phyloP scores from a whole-genome alignment of 2,113 vertebrate genomes.

The Corvus hawaiiensis region DNA sequence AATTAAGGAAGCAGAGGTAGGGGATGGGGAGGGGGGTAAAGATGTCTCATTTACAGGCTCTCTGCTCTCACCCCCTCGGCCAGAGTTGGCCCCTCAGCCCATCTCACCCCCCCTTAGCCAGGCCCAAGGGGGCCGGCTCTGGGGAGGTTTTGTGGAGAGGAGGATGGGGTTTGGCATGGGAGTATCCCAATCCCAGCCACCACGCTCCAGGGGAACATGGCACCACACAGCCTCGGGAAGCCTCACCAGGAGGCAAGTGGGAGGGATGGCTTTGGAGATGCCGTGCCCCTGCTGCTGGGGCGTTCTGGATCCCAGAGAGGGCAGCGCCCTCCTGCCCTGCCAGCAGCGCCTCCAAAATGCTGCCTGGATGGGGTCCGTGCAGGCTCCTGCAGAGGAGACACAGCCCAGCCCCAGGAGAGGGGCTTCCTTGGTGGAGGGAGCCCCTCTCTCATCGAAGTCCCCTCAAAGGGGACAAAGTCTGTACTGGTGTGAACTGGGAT shows the following conservation, averaged over 20 bases:
- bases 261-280: neutral
- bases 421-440: neutral
- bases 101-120: neutral
- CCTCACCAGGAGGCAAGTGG: accelerated
- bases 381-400: neutral
- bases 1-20: neutral
- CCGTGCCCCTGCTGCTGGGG: neutral
- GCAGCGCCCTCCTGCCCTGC: neutral
- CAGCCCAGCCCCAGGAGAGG: neutral
- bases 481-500: neutral
- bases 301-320: neutral
- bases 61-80: neutral
- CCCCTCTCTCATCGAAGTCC: neutral
- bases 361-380: neutral
- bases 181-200: accelerated
- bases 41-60: neutral
- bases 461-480: neutral
- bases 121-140: neutral
- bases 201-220: accelerated
- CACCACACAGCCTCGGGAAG: neutral
- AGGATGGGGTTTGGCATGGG: accelerated
- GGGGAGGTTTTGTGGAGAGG: neutral
- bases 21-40: neutral
- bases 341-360: neutral
- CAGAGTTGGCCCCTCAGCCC: neutral